Evolutionary conservation across 2,888 invertebrate species (phyloP).

Genomic region (Argyresthia albistria): DNA sequence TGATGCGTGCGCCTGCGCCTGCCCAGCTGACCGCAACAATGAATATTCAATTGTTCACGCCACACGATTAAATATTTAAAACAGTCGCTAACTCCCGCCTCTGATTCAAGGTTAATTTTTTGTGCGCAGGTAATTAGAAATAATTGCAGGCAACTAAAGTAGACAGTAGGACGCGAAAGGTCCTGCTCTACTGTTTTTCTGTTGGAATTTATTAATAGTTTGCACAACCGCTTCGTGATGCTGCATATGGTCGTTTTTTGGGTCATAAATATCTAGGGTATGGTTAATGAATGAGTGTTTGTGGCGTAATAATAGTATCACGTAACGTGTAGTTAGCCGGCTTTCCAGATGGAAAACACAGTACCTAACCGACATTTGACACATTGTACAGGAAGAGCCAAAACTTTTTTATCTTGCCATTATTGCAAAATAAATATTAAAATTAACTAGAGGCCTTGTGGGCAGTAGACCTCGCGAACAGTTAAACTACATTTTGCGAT

Average conservation of each 20-base stretch:
- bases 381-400: too few species aligned
- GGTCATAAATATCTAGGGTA: background rate
- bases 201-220: too few species aligned
- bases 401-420: too few species aligned
- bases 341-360: too few species aligned
- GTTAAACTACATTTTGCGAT: too few species aligned
- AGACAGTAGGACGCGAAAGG: background rate
- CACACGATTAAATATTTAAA: constrained; percentile 50
- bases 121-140: constrained; percentile 32
- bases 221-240: too few species aligned
- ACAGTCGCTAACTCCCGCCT: constrained; percentile 46
- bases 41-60: constrained; percentile 53
- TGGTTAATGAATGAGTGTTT: background rate
- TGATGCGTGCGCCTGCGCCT: constrained; percentile 26
- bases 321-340: background rate
- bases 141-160: constrained; percentile 21
- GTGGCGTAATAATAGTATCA: background rate
- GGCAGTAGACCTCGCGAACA: too few species aligned
- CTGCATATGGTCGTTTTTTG: background rate
- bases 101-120: constrained; percentile 56
- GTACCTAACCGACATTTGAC: too few species aligned
- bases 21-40: constrained; percentile 50
- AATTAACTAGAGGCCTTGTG: too few species aligned
- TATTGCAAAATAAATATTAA: too few species aligned
- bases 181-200: too few species aligned